phyloP scores from a whole-genome alignment of 2,797 vertebrate genomes.

The Setipinna tenuifilis region DNA sequence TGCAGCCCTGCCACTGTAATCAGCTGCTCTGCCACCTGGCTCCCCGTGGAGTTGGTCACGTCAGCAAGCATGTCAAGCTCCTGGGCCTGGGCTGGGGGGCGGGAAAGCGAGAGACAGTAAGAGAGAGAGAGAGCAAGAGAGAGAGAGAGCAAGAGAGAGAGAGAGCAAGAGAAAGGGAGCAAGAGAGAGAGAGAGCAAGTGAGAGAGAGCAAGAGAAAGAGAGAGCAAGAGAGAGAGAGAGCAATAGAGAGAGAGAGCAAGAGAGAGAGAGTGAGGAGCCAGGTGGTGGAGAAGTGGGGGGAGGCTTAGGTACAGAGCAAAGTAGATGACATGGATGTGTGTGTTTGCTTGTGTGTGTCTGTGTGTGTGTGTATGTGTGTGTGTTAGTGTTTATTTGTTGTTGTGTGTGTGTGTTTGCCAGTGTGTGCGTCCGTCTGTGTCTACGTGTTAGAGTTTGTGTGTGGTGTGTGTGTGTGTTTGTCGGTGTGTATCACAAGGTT shows the following conservation, averaged over 20 bases:
- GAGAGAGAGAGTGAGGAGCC: too few relatives aligned
- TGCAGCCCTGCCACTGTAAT: constrained; percentile 17
- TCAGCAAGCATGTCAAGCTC: constrained; percentile 23
- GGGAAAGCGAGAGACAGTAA: not conserved
- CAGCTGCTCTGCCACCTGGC: constrained; percentile 31
- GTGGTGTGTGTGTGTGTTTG: not conserved
- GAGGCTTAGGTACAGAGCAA: too few relatives aligned
- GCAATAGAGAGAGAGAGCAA: too few relatives aligned
- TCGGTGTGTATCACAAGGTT: not conserved
- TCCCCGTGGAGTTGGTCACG: constrained; percentile 14
- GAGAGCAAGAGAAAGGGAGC: too few relatives aligned
- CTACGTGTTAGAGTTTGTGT: not conserved
- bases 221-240: too few relatives aligned
- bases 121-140: not conserved
- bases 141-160: too few relatives aligned
- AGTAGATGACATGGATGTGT: not conserved
- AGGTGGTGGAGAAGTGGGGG: too few relatives aligned
- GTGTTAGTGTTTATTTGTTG: not conserved
- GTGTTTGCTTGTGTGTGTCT: not conserved
- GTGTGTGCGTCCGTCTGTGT: not conserved
- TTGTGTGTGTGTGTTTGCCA: not conserved
- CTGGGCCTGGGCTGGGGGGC: not conserved
- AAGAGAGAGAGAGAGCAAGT: too few relatives aligned
- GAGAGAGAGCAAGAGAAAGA: too few relatives aligned
- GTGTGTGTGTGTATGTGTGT: not conserved